Conservation (phyloP, 2,888 invertebrate species). For the Eupithecia dodoneata region DNA sequence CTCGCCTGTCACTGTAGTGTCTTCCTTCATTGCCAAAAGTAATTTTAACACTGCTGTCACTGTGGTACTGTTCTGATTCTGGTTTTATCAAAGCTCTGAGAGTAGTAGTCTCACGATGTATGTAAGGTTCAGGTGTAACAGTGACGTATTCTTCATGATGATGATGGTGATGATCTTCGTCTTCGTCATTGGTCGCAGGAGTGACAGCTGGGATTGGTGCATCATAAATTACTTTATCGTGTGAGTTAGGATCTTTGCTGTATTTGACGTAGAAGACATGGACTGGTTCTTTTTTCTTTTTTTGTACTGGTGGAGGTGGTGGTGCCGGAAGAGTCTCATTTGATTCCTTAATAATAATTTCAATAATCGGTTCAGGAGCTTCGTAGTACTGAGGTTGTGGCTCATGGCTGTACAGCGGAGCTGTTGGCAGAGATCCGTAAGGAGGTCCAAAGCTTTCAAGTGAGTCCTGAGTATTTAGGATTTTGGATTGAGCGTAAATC, state of each 20-base stretch:
- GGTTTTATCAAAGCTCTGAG: constrained; percentile 93
- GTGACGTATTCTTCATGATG: constrained; percentile 84
- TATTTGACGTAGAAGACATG: constrained; percentile 97
- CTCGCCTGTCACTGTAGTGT: constrained; percentile 71
- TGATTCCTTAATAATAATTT: constrained; percentile 95
- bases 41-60: constrained; percentile 91
- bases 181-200: constrained; percentile 87
- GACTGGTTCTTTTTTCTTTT: constrained; percentile 90
- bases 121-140: constrained; percentile 81
- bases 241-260: constrained; percentile 91
- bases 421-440: constrained; percentile 73
- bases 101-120: constrained; percentile 89
- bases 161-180: constrained; percentile 70
- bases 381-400: constrained; percentile 85
- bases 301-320: constrained; percentile 79
- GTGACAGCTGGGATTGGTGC: constrained; percentile 91
- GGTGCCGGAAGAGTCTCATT: constrained; percentile 91
- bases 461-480: constrained; percentile 73
- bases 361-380: constrained; percentile 95
- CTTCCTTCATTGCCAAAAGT: constrained; percentile 90
- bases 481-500: constrained; percentile 79
- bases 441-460: constrained; percentile 79
- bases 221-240: constrained; percentile 90
- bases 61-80: constrained; percentile 93
- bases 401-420: constrained; percentile 79